Percentiles rank a stretch among this genome's conserved stretches.
phyloP scores from a whole-genome alignment of 2,888 invertebrate species.

The Altica lythri region DNA sequence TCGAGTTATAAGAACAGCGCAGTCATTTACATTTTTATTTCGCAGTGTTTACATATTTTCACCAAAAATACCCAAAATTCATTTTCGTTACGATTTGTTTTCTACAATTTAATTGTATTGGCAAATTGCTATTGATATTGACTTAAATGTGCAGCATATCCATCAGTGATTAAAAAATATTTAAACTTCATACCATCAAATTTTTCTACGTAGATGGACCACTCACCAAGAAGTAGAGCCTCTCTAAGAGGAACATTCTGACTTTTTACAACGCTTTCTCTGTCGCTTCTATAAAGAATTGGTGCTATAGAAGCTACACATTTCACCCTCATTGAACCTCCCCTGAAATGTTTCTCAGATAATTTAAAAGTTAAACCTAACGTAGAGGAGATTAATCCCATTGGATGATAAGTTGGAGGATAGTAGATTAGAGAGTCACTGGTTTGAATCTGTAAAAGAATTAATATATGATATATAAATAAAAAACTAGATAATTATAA shows the following conservation, averaged over 20 bases:
- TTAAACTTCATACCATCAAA: conserved; percentile 29
- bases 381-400: conserved; percentile 64
- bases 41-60: no score
- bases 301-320: conserved; percentile 67
- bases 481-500: background rate
- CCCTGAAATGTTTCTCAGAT: conserved; percentile 62
- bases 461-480: background rate
- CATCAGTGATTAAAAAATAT: background rate
- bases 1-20: no score
- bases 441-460: conserved; percentile 58
- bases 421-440: conserved; percentile 61
- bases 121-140: background rate
- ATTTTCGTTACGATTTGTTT: no score
- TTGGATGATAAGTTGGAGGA: conserved; percentile 61
- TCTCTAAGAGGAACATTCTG: conserved; percentile 62
- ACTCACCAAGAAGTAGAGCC: conserved; percentile 66
- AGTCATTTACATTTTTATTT: no score
- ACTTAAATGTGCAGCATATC: background rate
- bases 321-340: conserved; percentile 66
- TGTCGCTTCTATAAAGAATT: conserved; percentile 64
- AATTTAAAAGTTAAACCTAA: conserved; percentile 63
- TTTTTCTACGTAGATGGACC: conserved; percentile 40
- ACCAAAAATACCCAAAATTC: no score
- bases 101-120: no score
- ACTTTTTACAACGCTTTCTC: conserved; percentile 64